Evolutionary conservation across 2,113 vertebrate species (phyloP).

Genomic region (Chaetodon trifascialis): DNA sequence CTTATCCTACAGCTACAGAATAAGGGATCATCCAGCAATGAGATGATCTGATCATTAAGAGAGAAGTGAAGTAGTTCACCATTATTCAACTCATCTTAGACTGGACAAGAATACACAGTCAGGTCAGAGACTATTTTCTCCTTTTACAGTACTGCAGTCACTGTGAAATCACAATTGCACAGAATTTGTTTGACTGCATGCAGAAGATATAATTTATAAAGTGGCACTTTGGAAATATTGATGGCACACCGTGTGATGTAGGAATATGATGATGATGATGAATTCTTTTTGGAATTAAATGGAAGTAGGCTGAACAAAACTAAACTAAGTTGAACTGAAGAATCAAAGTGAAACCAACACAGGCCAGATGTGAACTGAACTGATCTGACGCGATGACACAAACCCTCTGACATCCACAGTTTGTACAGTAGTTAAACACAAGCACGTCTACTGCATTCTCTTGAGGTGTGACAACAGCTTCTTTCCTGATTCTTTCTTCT

Average conservation of each 20-base stretch:
- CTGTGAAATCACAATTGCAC: too few species aligned
- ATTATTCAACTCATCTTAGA: neutral
- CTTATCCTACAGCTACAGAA: too few species aligned
- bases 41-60: neutral
- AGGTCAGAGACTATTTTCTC: neutral
- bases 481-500: neutral
- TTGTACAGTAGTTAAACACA: slow-evolving; percentile 13
- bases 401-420: neutral
- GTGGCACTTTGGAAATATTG: neutral
- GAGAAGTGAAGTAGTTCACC: neutral
- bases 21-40: too few species aligned
- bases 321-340: neutral
- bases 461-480: slow-evolving; percentile 8
- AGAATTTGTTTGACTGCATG: neutral
- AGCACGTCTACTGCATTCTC: slow-evolving; percentile 14
- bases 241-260: neutral
- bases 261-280: too few species aligned
- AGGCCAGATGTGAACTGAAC: neutral
- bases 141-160: neutral
- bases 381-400: neutral
- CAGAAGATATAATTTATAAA: too few species aligned
- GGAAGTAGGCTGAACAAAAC: neutral
- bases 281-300: neutral
- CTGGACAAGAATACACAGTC: neutral
- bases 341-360: neutral